Base-by-base conservation (phyloP, 2,888 invertebrate genomes). In the Chydorus sphaericus region DNA sequence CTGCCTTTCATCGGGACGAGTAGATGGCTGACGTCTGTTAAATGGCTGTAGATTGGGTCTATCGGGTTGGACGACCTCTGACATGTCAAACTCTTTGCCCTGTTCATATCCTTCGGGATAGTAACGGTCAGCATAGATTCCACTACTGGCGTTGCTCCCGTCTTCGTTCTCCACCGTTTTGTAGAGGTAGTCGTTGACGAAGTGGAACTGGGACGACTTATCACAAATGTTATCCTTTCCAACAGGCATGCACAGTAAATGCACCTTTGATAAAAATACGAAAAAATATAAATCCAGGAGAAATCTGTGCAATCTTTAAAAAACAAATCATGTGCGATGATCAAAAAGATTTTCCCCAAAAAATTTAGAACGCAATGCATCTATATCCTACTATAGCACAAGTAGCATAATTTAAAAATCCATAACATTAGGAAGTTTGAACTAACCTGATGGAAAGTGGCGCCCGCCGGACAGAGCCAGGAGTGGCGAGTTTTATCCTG, bases 401-500 rank as follows among this genome's bases (percentile, higher is more conserved):
- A n/a, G n/a, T n/a, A n/a, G n/a, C n/a, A n/a, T n/a, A n/a, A n/a
- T n/a, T n/a, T n/a, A n/a, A n/a, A n/a, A n/a, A n/a, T n/a, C n/a
- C n/a, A n/a, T n/a, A n/a, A 20, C 23, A 48, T n/a, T 3, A 1
- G 11, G 23, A 28, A 10, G 7, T 28, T 8, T 23, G 3, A 8
- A 23, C 62, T 62, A 70, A 84, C 84, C 77, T 85, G 85, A 65
- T 87, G 86, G 79, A 87, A 87, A 51, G 82, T 81, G 68, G 91
- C 90, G 56, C 89, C 89, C 64, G 89, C 87, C 0, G 91, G 91
- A 65, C 91, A 92, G 64, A 91, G 83, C 90, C 91, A 92, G 2
- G 90, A 90, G 70, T 91, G 90, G 65, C 82, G 83, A 37, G 85
- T 85, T 63, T 82, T 86, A 63, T 88, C 90, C 67, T 90, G 88